These are phyloP conservation scores for Grus americana DNA, from an alignment of 2,113 vertebrate genomes.

Conservation along the genomic window DNA sequence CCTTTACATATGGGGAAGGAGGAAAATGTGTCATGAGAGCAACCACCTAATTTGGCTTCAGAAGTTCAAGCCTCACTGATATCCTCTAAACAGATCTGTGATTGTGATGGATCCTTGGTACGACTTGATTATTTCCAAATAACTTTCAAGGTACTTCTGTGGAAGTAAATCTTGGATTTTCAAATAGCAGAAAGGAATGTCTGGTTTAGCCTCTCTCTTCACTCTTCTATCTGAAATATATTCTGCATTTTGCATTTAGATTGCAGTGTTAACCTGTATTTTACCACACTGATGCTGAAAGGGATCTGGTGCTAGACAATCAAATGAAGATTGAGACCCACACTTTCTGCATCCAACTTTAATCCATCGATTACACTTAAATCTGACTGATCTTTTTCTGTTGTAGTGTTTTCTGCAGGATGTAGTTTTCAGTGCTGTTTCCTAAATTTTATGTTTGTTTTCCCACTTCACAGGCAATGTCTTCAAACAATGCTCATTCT, in stretches of 20 bases:
- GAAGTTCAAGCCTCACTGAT: background rate
- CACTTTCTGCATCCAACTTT: background rate
- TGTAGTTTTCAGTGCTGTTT: background rate
- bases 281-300: background rate
- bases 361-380: background rate
- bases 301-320: background rate
- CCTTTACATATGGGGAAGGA: background rate
- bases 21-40: background rate
- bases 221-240: background rate
- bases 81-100: background rate
- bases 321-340: background rate
- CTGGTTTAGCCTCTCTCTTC: background rate
- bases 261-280: background rate
- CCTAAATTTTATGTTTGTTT: background rate
- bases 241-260: background rate
- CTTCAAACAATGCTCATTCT: background rate
- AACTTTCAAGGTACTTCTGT: background rate
- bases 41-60: background rate
- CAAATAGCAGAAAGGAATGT: background rate
- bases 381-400: background rate
- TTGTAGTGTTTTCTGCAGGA: background rate
- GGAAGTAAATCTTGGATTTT: background rate
- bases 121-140: background rate
- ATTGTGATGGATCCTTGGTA: background rate
- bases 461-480: background rate